Base-by-base conservation (phyloP, 2,113 vertebrate genomes). In the Gambusia holbrooki region DNA sequence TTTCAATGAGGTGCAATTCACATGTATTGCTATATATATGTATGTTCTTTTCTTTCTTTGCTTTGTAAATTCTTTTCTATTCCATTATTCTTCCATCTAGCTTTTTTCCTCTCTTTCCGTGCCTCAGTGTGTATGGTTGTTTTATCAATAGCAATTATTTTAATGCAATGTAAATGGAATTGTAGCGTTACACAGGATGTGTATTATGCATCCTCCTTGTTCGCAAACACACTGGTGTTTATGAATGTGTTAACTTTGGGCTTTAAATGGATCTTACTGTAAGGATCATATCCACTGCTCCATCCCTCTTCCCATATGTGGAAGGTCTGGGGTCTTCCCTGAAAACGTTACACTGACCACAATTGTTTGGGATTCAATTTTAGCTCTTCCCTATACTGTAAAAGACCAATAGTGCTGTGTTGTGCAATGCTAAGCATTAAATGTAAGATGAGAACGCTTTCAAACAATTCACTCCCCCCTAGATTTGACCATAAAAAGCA, bases 161-260 rank as follows among this genome's bases (percentile, higher is more conserved):
- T 48, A 48, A 48, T 48, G 45, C 45, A 48, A 48, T 17, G 15
- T 48, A 48, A 48, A 48, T 48, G 14, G 45, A 48, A 48, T 19
- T 48, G 45, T 48, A 48, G 17, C 17, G 5, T 19, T 19, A 19
- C 15, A 48, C 45, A 48, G 45, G 19, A 48, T 48, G 45, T 45
- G 42, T 7, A 48, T 48, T 19, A 48, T 48, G 17, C 45, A 48
- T 17, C 17, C 15, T 48, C 17, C 45, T 17, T 48, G 45, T 48
- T 48, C 5, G 17, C 45, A 17, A 42, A 42, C 13, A 42, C 40
- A 42, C 40, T 42, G 14, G 40, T 15, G 40, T 42, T 42, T 15
- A 42, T 42, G 40, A 62, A 30, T 62, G 61, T 62, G 61, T 62
- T 62, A 62, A 17, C 12, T 62, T 62, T 62, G 61, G 27, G 61